Evolutionary conservation across 1,140 invertebrate species (phyloP), one percentile per base, ranked within the genome.

Genomic region (Campoletis sonorensis): DNA sequence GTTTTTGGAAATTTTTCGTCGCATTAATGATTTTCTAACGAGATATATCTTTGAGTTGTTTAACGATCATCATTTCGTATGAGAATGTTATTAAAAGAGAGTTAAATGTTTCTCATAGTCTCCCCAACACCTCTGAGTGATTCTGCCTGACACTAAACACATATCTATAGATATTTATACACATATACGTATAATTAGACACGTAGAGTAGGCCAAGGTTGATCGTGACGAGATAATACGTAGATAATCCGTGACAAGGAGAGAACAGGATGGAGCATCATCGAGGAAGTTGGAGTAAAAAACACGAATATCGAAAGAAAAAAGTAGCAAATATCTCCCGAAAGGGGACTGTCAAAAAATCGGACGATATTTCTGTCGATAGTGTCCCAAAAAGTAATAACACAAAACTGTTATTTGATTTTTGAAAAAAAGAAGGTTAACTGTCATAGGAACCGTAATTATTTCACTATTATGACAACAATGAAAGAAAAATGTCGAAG

Each of bases 201-300:
- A 64, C 26, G 23, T 11, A 18, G n/a, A 77, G 75, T 77, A 61
- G 75, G 75, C 75, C 75, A 77, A 77, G 75, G 75, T 77, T 54
- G 75, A 77, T 77, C 4, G 51, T 30, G 54, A n/a, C 54, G 54
- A 77, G 75, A 77, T 77, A 77, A n/a, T 26, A 64, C 15, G 18
- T 37, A 61, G 75, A 77, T 18, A 61, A 64, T 33, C 13, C 33
- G 61, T 16, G 16, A 75, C 21, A 58, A 61, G 51, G 16, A 18
- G 11, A 64, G 27, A 23, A 37, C 8, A 54, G 49, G 45, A 30
- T 15, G 40, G 23, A 40, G 51, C 5, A 73, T 49, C 4, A 23
- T 73, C 71, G 72, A 75, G 37, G 40, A 72, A 45, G 51, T 54
- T 40, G n/a, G 27, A 10, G 27, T 13, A 13, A 11, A n/a, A 75